A percentile compares a stretch with the other conserved stretches of the same genome.
These are phyloP conservation scores for Mechanitis mazaeus DNA, from an alignment of 2,888 invertebrate species.

Conservation along the genomic window DNA sequence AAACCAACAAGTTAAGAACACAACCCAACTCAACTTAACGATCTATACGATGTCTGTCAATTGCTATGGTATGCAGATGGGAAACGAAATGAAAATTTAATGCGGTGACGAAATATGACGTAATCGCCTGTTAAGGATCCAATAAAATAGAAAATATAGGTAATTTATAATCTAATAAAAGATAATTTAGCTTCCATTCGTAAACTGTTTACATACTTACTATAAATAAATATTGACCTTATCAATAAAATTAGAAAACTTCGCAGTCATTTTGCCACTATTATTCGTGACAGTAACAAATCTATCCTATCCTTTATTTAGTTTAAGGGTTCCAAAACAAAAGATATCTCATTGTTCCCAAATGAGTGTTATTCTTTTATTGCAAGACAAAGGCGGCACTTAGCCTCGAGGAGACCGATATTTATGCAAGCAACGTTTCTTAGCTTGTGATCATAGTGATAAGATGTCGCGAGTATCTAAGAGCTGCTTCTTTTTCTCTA, in stretches of 20 bases:
- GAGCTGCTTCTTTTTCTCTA: too few relatives aligned
- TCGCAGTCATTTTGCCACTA: background rate
- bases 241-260: background rate
- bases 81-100: conserved; percentile 27
- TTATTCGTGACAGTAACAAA: conserved; percentile 17
- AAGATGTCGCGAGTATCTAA: conserved; percentile 10
- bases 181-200: too few relatives aligned
- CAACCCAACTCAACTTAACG: conserved; percentile 32
- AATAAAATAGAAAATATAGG: too few relatives aligned
- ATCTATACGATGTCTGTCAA: conserved; percentile 35
- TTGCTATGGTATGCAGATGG: conserved; percentile 30
- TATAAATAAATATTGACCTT: too few relatives aligned
- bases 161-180: too few relatives aligned
- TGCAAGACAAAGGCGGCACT: conserved; percentile 70
- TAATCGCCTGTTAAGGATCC: background rate
- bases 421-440: conserved; percentile 65
- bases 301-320: conserved; percentile 7
- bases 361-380: conserved; percentile 75
- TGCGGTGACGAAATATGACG: conserved; percentile 24
- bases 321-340: conserved; percentile 19
- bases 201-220: too few relatives aligned
- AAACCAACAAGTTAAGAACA: conserved; percentile 47
- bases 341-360: conserved; percentile 56
- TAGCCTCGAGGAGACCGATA: conserved; percentile 67
- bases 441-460: conserved; percentile 32